Percentiles rank a stretch among this genome's conserved stretches.
Evolutionary conservation across 2,888 invertebrate genomes (phyloP).

Genomic region (Germaria angustata): DNA sequence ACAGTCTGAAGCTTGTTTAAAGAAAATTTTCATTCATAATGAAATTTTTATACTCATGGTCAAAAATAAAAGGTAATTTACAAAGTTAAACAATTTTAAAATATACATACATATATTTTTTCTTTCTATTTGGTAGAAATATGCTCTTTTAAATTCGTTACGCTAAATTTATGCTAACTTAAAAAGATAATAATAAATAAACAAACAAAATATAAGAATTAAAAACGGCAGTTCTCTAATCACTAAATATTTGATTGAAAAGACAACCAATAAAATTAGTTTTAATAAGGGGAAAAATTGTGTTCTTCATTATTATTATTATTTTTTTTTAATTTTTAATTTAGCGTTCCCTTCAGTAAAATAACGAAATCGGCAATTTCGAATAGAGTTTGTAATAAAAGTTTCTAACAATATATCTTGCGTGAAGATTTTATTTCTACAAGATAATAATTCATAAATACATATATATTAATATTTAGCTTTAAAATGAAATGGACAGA

Average conservation of each 20-base stretch:
- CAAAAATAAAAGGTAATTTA: constrained; percentile 3
- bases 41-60: constrained; percentile 30
- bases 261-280: neutral
- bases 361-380: neutral
- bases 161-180: neutral
- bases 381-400: neutral
- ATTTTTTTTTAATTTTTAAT: neutral
- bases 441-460: neutral
- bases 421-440: neutral
- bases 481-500: neutral
- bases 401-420: neutral
- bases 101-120: neutral
- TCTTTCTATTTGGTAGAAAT: neutral
- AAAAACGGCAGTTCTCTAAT: constrained; percentile 14
- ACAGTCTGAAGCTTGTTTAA: constrained; percentile 53
- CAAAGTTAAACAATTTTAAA: neutral
- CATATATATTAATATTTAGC: neutral
- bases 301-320: too few relatives aligned
- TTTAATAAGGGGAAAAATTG: neutral
- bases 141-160: constrained; percentile 14
- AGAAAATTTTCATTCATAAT: constrained; percentile 52
- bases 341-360: neutral
- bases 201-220: neutral
- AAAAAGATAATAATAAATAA: neutral
- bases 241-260: neutral